phyloP scores from a whole-genome alignment of 2,888 invertebrate genomes.

The Sepiola atlantica region DNA sequence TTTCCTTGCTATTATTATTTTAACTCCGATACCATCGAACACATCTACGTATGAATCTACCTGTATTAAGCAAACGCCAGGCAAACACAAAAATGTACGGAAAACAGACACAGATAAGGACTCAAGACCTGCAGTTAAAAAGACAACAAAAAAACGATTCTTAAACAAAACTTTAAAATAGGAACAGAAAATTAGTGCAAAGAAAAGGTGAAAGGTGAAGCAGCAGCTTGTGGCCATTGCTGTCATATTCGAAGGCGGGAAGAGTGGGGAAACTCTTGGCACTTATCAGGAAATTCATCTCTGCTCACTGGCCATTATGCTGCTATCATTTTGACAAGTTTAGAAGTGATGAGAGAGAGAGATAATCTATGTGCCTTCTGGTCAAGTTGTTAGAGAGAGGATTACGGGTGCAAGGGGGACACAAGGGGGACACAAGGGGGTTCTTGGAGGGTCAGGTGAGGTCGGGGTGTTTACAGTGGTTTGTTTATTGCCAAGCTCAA shows the following conservation, averaged over 20 bases:
- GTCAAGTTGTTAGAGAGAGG: neutral
- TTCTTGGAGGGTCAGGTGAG: neutral
- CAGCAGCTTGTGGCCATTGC: conserved; percentile 32
- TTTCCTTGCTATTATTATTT: neutral
- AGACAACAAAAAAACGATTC: neutral
- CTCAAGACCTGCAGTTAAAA: neutral
- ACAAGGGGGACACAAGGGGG: too few species aligned
- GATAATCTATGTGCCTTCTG: neutral
- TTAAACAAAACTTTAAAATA: neutral
- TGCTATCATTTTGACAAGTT: neutral
- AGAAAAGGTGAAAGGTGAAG: neutral
- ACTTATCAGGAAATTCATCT: neutral
- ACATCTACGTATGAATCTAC: conserved; percentile 19
- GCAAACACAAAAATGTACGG: neutral
- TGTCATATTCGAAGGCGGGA: neutral
- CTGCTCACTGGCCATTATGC: neutral
- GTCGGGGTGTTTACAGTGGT: neutral
- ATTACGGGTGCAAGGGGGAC: too few species aligned
- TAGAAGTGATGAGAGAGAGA: neutral
- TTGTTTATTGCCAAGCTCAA: neutral
- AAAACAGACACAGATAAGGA: neutral
- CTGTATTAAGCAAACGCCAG: neutral
- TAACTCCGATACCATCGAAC: neutral
- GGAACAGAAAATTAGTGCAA: neutral
- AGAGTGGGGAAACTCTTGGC: neutral